Base-by-base conservation (phyloP, 2,797 vertebrate species). In the Tiaroga cobitis region DNA sequence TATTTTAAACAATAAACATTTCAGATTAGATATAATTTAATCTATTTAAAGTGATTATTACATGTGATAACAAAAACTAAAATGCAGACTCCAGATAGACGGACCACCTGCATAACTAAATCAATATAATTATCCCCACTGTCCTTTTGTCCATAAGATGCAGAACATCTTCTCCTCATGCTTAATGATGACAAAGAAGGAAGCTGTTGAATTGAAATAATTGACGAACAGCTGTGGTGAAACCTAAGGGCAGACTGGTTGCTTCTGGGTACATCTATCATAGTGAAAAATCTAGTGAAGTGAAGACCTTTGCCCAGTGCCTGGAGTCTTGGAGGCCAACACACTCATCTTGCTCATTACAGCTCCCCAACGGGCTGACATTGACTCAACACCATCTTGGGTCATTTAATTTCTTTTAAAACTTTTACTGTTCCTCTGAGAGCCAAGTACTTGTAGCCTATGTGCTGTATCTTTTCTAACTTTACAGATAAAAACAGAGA, bases 261-360 rank as follows among this genome's bases (percentile, higher is more conserved):
- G 63, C 65, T 79, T 91, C 67, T 82, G 68, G 80, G 16, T 15
- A 46, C 83, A 94, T 94, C 93, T 90, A 94, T 95, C 94, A 94
- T 88, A 82, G 91, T 94, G 92, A 95, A 94, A 94, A 94, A 94
- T 94, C 92, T 89, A 93, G 91, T 85, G 83, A 88, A 91, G 92
- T 90, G 90, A 89, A 90, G 89, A 87, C 86, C 87, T 91, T 89
- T 93, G 92, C 89, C 91, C 49, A 82, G 63, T 89, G 91, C 91
- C 90, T 90, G 87, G 86, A 68, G 72, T 83, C 79, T 15, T 87
- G 85, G 86, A 88, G 85, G 89, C 92, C 89, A 92, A 93, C 92
- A 92, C 92, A 90, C 88, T 89, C 93, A 91, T 94, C 93, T 92
- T 94, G 78, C 86, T 94, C 93, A 90, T 86, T 84, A 89, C 39